These are phyloP conservation scores for Rafetus swinhoei DNA, from an alignment of 2,113 vertebrate species.

Conservation along the genomic window DNA sequence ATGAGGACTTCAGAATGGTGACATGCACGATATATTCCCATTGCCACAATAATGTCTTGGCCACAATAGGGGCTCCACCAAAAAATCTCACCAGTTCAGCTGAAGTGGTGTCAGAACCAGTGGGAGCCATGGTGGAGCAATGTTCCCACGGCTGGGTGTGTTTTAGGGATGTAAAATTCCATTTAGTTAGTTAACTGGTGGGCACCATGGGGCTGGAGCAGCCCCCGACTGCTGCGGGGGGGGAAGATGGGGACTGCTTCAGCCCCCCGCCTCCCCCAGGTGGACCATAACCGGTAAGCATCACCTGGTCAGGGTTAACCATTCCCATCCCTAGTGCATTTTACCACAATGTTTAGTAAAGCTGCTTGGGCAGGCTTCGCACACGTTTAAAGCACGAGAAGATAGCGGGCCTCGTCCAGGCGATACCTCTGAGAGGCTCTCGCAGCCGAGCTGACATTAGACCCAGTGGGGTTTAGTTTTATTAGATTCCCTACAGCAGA, in stretches of 20 bases:
- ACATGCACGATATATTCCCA: constrained; percentile 2
- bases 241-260: too few species aligned
- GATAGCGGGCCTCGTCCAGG: not conserved
- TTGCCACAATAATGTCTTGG: not conserved
- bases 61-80: not conserved
- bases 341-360: not conserved
- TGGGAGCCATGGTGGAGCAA: not conserved
- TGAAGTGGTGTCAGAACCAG: not conserved
- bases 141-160: not conserved
- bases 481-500: not conserved
- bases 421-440: not conserved
- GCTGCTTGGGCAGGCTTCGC: not conserved
- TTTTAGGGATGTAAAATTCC: too few species aligned
- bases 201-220: too few species aligned
- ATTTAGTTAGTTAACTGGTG: too few species aligned
- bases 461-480: not conserved
- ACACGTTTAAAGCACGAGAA: not conserved
- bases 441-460: not conserved
- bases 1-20: constrained; percentile 59
- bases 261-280: too few species aligned
- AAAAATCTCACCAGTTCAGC: not conserved
- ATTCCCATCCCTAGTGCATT: not conserved
- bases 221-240: too few species aligned
- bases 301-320: too few species aligned
- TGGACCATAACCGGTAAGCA: too few species aligned